phyloP scores from a whole-genome alignment of 2,797 vertebrate species.

The Spea hammondii region DNA sequence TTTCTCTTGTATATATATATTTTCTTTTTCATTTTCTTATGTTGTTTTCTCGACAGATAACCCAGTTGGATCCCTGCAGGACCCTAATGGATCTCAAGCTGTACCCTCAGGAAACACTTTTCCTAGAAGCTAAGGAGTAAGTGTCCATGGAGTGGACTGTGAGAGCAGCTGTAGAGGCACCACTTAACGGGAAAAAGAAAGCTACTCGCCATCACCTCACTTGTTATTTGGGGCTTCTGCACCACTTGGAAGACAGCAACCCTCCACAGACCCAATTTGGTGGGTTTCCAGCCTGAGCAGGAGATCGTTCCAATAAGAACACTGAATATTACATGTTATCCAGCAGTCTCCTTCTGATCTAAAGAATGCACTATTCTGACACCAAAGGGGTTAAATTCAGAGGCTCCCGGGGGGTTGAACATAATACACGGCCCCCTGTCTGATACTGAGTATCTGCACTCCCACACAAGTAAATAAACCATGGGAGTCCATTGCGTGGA shows the following conservation, averaged over 20 bases:
- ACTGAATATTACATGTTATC: constrained; percentile 59
- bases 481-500: background rate
- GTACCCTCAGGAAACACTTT: constrained; percentile 99
- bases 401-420: background rate
- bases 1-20: background rate
- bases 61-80: constrained; percentile 88
- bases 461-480: background rate
- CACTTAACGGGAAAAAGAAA: constrained; percentile 60
- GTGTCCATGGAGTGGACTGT: constrained; percentile 36
- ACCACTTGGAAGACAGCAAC: constrained; percentile 68
- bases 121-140: constrained; percentile 97
- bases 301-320: constrained; percentile 62
- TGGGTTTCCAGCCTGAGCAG: constrained; percentile 65
- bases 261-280: constrained; percentile 69
- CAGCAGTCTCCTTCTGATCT: constrained; percentile 63
- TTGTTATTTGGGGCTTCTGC: constrained; percentile 78
- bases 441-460: constrained; percentile 35
- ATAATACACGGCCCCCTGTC: background rate
- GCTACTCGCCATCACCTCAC: constrained; percentile 66
- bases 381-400: constrained; percentile 15
- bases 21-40: background rate
- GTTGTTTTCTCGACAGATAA: constrained; percentile 78
- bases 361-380: constrained; percentile 65
- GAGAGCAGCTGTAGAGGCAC: constrained; percentile 58
- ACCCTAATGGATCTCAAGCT: constrained; percentile 95